Evolutionary conservation across 92 coral and sea anemone genomes (phyloP), one percentile per base, ranked within the genome.

Genomic region (Phymanthus crucifer): DNA sequence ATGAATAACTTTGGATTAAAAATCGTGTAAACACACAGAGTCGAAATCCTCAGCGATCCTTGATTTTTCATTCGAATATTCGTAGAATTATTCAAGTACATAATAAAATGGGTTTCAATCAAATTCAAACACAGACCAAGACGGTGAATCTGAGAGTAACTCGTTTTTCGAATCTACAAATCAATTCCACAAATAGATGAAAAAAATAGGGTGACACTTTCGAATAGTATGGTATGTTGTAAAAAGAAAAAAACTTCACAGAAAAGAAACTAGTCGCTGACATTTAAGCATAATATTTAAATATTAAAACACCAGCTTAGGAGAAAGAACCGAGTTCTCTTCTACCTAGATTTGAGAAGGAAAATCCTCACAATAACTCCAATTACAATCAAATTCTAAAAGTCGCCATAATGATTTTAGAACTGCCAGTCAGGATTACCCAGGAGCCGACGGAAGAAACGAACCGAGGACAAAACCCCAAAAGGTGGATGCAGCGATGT

Each of bases 281-380:
- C 80, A n/a, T 16, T 19, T 18, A 61, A 82, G 94, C 94, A 90
- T 84, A 93, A 90, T 93, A 85, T 89, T 93, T 93, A 93, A 93
- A 93, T 90, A 93, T 93, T 93, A 84, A 93, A 77, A 61, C 90
- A 73, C 91, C 90, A 87, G 94, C 90, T 84, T 69, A 87, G 84
- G 76, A 56, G 90, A 56, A 80, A 72, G 88, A 76, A 87, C 79
- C 83, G 56, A 87, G 82, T 81, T n/a, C 83, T 75, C 11, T 87
- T 89, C 84, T 74, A 77, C 91, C 89, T 78, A 84, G 82, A 77
- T 81, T 73, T 2, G 64, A 52, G 56, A 40, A 72, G 75, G 81
- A 66, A 78, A 80, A 82, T 80, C 56, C 65, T 47, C 81, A 74
- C 64, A 54, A 35, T 36, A 31, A 54, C 24, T 58, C 37, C 68